These are phyloP conservation scores for Sminthurides bifidus DNA, from an alignment of 1,140 invertebrate species.

Conservation along the genomic window DNA sequence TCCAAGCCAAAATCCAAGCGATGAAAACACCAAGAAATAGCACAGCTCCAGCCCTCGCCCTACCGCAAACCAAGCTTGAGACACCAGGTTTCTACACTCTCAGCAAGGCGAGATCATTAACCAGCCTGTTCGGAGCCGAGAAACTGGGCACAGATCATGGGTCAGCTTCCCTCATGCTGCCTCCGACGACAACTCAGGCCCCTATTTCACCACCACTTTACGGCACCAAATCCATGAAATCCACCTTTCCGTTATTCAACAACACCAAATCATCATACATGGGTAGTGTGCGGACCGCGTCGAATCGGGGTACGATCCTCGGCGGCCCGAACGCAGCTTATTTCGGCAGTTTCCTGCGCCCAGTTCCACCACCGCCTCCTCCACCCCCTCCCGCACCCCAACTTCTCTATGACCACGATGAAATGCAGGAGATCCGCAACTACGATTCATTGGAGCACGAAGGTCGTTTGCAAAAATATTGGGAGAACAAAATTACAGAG, in stretches of 20 bases:
- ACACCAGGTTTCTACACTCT: conserved; percentile 30
- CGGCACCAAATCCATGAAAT: conserved; percentile 5
- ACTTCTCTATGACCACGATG: conserved; percentile 15
- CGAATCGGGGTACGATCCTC: conserved; percentile 30
- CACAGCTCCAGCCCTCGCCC: neutral
- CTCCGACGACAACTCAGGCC: conserved; percentile 5
- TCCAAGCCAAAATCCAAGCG: neutral
- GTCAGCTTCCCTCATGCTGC: neutral
- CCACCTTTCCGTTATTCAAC: conserved; percentile 16
- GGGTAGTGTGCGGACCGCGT: conserved; percentile 11
- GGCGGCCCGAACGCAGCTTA: conserved; percentile 71
- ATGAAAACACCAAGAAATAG: neutral
- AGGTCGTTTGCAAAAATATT: conserved; percentile 29
- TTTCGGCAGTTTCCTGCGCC: conserved; percentile 64
- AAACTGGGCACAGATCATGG: neutral
- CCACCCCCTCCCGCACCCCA: neutral
- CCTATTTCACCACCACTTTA: neutral
- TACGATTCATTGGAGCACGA: conserved; percentile 28
- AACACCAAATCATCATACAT: conserved; percentile 18
- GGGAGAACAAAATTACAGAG: conserved; percentile 32
- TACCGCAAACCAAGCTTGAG: neutral
- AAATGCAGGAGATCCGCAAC: conserved; percentile 29
- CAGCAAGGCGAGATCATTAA: conserved; percentile 27
- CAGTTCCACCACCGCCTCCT: neutral
- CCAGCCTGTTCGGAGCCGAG: conserved; percentile 18